These are phyloP conservation scores for Glyptemys insculpta DNA, from an alignment of 2,797 vertebrate genomes.

Conservation along the genomic window DNA sequence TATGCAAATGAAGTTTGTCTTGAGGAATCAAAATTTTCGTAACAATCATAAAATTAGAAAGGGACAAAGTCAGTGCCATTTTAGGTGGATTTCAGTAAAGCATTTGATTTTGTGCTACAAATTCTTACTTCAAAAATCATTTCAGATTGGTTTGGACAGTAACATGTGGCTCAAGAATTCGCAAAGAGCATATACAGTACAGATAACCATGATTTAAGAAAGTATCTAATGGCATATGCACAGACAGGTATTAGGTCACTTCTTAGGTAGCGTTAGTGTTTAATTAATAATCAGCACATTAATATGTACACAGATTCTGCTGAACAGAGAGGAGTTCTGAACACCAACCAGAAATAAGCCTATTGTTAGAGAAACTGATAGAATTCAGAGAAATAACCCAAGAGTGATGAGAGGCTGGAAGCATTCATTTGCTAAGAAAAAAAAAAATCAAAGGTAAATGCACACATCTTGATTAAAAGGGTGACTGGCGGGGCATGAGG, in stretches of 20 bases:
- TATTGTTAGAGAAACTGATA: background rate
- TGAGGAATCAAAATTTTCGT: no score
- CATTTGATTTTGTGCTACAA: background rate
- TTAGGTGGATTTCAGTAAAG: background rate
- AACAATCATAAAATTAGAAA: no score
- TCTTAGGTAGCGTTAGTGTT: background rate
- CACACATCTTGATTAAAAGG: background rate
- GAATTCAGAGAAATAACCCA: background rate
- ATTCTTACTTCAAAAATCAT: background rate
- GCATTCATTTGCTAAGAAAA: background rate
- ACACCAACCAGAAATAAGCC: background rate
- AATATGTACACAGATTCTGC: background rate
- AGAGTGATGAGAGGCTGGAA: background rate
- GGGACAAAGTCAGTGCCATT: background rate
- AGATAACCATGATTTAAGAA: background rate
- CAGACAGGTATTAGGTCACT: background rate
- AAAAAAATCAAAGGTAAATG: background rate
- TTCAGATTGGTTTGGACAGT: background rate
- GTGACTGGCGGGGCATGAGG: background rate
- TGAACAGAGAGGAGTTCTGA: background rate
- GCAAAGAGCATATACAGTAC: background rate
- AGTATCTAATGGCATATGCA: background rate
- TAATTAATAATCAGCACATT: background rate
- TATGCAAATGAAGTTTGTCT: no score
- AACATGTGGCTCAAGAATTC: background rate